phyloP scores from a whole-genome alignment of 2,113 vertebrate species.

The Ptyas mucosa region DNA sequence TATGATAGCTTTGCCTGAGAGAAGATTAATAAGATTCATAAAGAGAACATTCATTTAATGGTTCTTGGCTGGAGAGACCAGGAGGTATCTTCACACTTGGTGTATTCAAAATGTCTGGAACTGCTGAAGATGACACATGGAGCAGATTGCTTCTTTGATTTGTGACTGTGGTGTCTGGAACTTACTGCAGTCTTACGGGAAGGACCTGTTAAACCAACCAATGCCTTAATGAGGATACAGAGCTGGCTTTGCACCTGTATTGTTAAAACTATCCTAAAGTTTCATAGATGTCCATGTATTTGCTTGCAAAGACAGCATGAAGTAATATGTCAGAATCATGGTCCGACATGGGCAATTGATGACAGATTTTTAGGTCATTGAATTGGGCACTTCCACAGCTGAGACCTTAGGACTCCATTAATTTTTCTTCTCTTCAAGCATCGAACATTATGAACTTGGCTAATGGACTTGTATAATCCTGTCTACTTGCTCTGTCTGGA shows the following conservation, averaged over 20 bases:
- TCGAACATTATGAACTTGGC: constrained; percentile 1
- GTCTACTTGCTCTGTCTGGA: neutral
- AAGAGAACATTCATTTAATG: constrained; percentile 5
- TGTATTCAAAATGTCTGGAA: neutral
- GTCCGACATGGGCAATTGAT: neutral
- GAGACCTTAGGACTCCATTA: neutral
- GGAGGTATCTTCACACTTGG: neutral
- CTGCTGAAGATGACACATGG: neutral
- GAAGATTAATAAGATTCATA: constrained; percentile 4
- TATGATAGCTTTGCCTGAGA: constrained; percentile 3
- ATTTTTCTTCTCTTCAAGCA: neutral
- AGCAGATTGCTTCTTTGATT: neutral
- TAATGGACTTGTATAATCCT: neutral
- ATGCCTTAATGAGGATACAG: neutral
- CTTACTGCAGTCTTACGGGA: neutral
- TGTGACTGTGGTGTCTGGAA: neutral
- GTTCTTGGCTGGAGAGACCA: neutral
- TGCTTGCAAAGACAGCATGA: neutral
- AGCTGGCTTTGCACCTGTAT: neutral
- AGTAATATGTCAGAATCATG: neutral
- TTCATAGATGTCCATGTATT: neutral
- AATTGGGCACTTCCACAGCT: neutral
- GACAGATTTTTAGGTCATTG: neutral
- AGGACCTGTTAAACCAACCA: neutral
- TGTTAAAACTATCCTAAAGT: neutral